phyloP scores from a whole-genome alignment of 2,113 vertebrate genomes.

The Acinonyx jubatus region DNA sequence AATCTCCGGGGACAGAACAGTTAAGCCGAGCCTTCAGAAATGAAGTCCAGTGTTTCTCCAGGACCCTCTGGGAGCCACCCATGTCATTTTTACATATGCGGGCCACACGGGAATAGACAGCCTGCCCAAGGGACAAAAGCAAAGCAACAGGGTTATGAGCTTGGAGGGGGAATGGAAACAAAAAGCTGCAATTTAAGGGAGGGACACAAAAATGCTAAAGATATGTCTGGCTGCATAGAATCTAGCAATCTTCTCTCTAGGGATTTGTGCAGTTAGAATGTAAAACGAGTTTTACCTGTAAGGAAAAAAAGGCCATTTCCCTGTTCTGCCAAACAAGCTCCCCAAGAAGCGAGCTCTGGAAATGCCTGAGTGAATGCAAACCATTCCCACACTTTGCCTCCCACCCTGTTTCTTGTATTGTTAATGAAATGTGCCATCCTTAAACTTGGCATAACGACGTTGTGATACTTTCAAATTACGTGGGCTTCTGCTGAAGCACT shows the following conservation, averaged over 20 bases:
- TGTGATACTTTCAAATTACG: background rate
- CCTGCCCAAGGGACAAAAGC: conserved; percentile 82
- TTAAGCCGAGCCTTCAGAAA: conserved; percentile 98
- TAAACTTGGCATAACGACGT: conserved; percentile 55
- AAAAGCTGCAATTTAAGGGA: conserved; percentile 56
- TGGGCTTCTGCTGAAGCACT: background rate
- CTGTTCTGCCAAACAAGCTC: background rate
- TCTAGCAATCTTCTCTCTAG: conserved; percentile 23
- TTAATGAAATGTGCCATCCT: conserved; percentile 79
- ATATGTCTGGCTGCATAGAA: conserved; percentile 62
- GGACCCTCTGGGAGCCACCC: conserved; percentile 97
- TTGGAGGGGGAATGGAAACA: conserved; percentile 69
- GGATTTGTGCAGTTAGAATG: conserved; percentile 24
- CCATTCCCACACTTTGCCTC: background rate
- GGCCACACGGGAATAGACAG: conserved; percentile 97
- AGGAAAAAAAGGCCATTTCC: background rate
- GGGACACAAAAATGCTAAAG: conserved; percentile 36
- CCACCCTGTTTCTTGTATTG: conserved; percentile 49
- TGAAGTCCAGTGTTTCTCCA: conserved; percentile 99
- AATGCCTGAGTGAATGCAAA: background rate
- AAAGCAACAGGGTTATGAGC: background rate
- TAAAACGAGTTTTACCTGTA: conserved; percentile 46
- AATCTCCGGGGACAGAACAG: conserved; percentile 97
- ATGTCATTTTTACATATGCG: conserved; percentile 99
- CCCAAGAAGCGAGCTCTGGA: background rate